Evolutionary conservation across 2,888 invertebrate species (phyloP).

Genomic region (Cheilosia impressa): DNA sequence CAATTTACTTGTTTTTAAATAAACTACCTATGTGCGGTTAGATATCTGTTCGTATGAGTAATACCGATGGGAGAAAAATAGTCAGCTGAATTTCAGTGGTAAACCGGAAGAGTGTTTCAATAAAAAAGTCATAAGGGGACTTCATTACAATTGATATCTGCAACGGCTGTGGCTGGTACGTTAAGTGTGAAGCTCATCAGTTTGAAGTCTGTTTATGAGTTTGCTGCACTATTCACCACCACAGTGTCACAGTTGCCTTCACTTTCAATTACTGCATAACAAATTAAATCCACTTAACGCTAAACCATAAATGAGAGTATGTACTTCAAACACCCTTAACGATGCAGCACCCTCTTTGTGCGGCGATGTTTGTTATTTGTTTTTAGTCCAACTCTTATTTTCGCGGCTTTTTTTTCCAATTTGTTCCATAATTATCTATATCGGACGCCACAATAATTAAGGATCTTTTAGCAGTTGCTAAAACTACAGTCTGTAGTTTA

Average conservation of each 20-base stretch:
- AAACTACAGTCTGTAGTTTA: no score
- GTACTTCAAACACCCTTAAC: neutral
- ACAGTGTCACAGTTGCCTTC: neutral
- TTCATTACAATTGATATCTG: neutral
- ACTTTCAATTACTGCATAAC: neutral
- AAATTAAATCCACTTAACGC: slow-evolving; percentile 34
- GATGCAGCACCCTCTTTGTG: no score
- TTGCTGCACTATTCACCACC: neutral
- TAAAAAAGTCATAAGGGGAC: slow-evolving; percentile 16
- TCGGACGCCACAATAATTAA: no score
- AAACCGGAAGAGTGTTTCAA: slow-evolving; percentile 37
- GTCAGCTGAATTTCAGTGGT: slow-evolving; percentile 9
- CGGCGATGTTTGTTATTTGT: neutral
- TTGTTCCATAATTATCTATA: no score
- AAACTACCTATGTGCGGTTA: no score
- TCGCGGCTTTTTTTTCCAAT: neutral
- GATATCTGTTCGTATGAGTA: neutral
- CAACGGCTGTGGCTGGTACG: no score
- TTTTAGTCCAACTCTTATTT: neutral
- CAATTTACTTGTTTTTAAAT: no score
- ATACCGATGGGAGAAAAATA: neutral
- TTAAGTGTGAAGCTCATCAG: neutral
- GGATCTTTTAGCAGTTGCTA: no score
- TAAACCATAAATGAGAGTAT: slow-evolving; percentile 9
- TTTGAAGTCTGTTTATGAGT: neutral